Percentiles rank a stretch among this genome's conserved stretches.
phyloP scores from a whole-genome alignment of 2,113 vertebrate species.

The Andinoacara biseriatus region DNA sequence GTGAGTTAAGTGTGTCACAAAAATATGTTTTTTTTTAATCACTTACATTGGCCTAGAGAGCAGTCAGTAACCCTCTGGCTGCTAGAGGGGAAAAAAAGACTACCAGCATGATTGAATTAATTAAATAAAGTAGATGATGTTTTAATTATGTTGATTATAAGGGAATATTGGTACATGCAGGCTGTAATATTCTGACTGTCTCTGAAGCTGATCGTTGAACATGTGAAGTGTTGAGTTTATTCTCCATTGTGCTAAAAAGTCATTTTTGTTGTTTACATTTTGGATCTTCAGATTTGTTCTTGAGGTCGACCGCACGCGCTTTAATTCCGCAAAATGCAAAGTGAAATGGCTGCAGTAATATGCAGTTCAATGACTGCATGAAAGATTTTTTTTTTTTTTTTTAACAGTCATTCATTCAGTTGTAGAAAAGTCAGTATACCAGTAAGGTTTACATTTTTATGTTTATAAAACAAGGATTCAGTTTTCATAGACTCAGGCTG shows the following conservation, averaged over 20 bases:
- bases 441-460: no score
- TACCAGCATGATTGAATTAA: background rate
- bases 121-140: background rate
- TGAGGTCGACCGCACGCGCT: background rate
- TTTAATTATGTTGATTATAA: background rate
- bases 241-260: background rate
- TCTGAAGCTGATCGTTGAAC: background rate
- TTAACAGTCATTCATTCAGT: background rate
- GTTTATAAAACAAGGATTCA: slow-evolving; percentile 15
- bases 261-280: background rate
- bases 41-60: background rate
- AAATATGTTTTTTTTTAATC: background rate
- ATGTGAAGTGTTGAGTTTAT: background rate
- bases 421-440: background rate
- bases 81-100: background rate
- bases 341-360: background rate
- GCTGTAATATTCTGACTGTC: background rate
- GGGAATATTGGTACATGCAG: background rate
- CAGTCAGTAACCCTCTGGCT: background rate
- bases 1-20: background rate
- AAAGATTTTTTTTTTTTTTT: background rate
- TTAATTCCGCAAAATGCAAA: background rate
- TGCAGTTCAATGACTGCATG: background rate
- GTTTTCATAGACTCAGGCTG: slow-evolving; percentile 35
- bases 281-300: background rate